A percentile compares a stretch with the other conserved stretches of the same genome.
phyloP scores from a whole-genome alignment of 1,140 invertebrate species.

The Scaptomyza montana region DNA sequence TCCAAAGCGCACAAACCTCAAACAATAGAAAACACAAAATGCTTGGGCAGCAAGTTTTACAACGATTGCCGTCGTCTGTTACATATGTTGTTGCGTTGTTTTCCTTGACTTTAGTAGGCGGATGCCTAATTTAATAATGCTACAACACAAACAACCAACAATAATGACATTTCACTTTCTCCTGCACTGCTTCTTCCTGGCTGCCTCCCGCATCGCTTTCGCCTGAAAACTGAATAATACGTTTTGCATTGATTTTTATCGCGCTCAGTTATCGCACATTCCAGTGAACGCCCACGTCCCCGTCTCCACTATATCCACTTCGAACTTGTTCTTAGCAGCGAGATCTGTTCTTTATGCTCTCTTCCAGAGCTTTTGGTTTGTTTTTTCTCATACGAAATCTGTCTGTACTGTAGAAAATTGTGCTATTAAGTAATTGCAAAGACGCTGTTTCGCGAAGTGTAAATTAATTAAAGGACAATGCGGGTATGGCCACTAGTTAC shows the following conservation, averaged over 20 bases:
- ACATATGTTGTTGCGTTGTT: conserved; percentile 24
- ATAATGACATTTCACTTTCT: conserved; percentile 63
- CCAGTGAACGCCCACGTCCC: background rate
- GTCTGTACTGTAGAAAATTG: conserved; percentile 47
- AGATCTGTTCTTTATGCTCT: background rate
- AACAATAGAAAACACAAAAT: conserved; percentile 37
- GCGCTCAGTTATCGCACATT: conserved; percentile 4
- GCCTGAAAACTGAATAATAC: conserved; percentile 48
- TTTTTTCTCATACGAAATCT: conserved; percentile 20
- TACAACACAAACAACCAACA: conserved; percentile 29
- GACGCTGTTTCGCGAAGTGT: background rate
- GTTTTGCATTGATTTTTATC: conserved; percentile 78
- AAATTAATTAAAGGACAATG: background rate
- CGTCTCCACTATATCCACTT: conserved; percentile 20
- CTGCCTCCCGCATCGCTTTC: background rate
- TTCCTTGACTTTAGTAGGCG: background rate
- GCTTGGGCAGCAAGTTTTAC: conserved; percentile 27
- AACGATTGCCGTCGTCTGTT: conserved; percentile 42
- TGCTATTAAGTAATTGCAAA: conserved; percentile 61
- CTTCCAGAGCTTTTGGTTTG: conserved; percentile 10
- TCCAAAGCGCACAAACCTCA: conserved; percentile 46
- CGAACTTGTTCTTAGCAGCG: conserved; percentile 6
- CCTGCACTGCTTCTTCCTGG: conserved; percentile 20
- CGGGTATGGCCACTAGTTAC: no score
- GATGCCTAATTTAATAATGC: conserved; percentile 69